Conservation (phyloP, 2,888 invertebrate genomes). For the Xestia xanthographa region DNA sequence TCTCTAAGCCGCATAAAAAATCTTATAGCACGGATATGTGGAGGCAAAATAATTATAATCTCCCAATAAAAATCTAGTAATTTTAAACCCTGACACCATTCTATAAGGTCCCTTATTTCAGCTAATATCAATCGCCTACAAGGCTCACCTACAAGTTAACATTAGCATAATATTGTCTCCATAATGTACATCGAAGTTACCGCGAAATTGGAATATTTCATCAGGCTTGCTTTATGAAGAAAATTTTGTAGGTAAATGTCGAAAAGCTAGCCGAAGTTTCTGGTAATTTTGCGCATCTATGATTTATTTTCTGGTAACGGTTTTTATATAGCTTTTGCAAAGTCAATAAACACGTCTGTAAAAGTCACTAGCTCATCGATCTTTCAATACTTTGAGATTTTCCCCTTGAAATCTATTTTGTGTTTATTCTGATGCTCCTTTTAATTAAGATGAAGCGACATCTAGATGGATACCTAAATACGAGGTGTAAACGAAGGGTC, state of each 20-base stretch:
- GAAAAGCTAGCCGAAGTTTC: neutral
- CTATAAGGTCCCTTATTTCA: conserved; percentile 9
- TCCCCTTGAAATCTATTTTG: too few species aligned
- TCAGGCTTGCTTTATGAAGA: conserved; percentile 24
- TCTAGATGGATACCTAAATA: neutral
- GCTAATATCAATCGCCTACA: conserved; percentile 48
- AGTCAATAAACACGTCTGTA: neutral
- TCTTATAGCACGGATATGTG: neutral
- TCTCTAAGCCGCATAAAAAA: neutral
- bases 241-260: conserved; percentile 24
- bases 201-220: conserved; percentile 44
- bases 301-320: neutral
- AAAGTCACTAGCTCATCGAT: conserved; percentile 25
- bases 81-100: neutral
- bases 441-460: neutral
- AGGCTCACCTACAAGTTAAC: conserved; percentile 58
- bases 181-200: conserved; percentile 70
- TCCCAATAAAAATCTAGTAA: neutral
- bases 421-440: neutral
- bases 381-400: neutral
- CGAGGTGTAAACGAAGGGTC: too few species aligned
- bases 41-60: neutral
- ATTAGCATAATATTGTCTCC: conserved; percentile 81
- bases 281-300: neutral
- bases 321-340: neutral